A percentile compares a stretch with the other conserved stretches of the same genome.
Conservation (phyloP, 2,113 vertebrate genomes). For the Pandion haliaetus region DNA sequence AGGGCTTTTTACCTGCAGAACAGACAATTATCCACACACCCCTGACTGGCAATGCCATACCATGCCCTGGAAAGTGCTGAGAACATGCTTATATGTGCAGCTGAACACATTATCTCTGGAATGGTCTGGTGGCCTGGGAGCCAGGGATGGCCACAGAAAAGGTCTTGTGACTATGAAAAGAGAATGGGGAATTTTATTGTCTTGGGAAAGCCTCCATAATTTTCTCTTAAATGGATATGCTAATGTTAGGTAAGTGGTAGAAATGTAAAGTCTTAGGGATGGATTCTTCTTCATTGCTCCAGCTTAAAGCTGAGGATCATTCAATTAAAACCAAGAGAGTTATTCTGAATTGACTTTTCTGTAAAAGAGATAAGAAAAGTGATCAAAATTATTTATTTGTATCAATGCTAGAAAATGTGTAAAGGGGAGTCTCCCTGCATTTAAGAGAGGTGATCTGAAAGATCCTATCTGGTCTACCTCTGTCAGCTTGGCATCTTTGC, state of each 20-base stretch:
- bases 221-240: neutral
- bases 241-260: neutral
- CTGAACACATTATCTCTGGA: neutral
- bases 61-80: neutral
- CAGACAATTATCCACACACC: neutral
- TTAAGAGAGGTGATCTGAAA: neutral
- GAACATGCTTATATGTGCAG: neutral
- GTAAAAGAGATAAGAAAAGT: neutral
- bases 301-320: neutral
- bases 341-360: neutral
- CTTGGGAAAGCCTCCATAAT: neutral
- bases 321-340: neutral
- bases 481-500: slow-evolving; percentile 41
- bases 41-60: neutral
- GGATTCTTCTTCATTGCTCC: neutral
- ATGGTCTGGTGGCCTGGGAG: neutral
- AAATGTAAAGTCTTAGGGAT: neutral
- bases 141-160: neutral
- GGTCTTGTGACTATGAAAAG: neutral
- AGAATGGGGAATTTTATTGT: neutral
- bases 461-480: slow-evolving; percentile 7
- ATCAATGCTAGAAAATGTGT: neutral
- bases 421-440: neutral
- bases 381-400: neutral
- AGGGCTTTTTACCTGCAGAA: neutral